phyloP scores from a whole-genome alignment of 2,888 invertebrate species.

The Ophraella communa region DNA sequence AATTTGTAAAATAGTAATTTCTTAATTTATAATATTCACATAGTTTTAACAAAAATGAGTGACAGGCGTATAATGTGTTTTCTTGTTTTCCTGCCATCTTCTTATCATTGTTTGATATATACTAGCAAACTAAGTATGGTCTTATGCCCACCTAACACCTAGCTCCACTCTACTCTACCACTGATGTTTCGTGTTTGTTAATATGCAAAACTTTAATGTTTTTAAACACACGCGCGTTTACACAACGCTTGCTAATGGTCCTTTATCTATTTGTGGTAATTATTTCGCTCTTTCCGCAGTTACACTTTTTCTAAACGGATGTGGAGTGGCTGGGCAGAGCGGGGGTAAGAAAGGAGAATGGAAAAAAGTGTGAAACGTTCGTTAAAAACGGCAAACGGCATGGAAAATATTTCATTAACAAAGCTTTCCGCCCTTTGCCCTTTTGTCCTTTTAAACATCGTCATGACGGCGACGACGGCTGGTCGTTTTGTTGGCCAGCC shows the following conservation, averaged over 20 bases:
- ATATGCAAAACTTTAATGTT: neutral
- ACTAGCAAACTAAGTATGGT: too few species aligned
- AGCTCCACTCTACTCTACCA: neutral
- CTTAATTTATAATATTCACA: too few species aligned
- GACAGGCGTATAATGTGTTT: too few species aligned
- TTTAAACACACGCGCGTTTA: neutral
- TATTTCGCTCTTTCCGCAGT: constrained; percentile 7
- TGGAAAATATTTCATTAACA: constrained; percentile 38
- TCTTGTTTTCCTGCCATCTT: too few species aligned
- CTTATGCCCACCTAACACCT: too few species aligned
- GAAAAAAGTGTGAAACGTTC: constrained; percentile 21
- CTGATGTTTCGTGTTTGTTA: too few species aligned
- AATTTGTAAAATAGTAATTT: too few species aligned
- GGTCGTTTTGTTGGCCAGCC: constrained; percentile 16
- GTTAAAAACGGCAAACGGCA: constrained; percentile 34
- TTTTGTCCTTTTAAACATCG: constrained; percentile 7
- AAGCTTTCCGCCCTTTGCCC: constrained; percentile 37
- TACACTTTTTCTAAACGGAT: constrained; percentile 2
- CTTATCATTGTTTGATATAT: too few species aligned
- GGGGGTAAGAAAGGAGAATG: constrained; percentile 1
- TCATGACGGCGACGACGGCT: constrained; percentile 4
- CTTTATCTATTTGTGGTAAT: constrained; percentile 15
- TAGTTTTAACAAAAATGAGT: too few species aligned
- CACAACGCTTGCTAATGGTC: neutral
- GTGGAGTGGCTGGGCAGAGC: neutral